Conservation (phyloP, 2,797 vertebrate species). For the Trachurus trachurus region DNA sequence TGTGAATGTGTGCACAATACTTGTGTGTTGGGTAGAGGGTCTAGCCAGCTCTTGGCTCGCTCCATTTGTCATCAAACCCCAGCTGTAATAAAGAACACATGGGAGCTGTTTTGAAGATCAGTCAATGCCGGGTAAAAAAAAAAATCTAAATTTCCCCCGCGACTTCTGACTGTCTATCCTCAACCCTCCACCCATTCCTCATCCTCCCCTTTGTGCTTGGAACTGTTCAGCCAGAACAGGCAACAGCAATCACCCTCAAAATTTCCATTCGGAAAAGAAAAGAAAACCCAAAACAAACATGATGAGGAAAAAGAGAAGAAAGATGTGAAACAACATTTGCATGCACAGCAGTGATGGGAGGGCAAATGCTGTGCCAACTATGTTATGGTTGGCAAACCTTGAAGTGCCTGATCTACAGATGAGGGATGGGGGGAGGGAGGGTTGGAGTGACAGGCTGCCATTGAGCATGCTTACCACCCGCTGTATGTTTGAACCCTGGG, state of each 20-base stretch:
- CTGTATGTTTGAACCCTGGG: slow-evolving; percentile 80
- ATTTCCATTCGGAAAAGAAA: slow-evolving; percentile 86
- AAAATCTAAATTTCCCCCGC: slow-evolving; percentile 57
- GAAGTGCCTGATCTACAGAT: slow-evolving; percentile 79
- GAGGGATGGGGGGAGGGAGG: slow-evolving; percentile 44
- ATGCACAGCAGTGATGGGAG: slow-evolving; percentile 68
- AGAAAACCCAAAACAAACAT: slow-evolving; percentile 83
- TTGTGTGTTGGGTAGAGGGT: slow-evolving; percentile 52
- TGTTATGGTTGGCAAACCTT: slow-evolving; percentile 86
- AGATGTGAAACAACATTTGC: slow-evolving; percentile 75
- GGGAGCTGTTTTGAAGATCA: slow-evolving; percentile 75
- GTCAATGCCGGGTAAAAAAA: slow-evolving; percentile 60
- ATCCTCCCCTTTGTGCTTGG: slow-evolving; percentile 70
- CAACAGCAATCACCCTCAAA: slow-evolving; percentile 84
- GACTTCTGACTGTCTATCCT: slow-evolving; percentile 69
- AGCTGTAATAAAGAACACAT: slow-evolving; percentile 85
- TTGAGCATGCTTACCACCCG: slow-evolving; percentile 75
- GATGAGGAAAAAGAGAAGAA: slow-evolving; percentile 74
- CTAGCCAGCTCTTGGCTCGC: slow-evolving; percentile 75
- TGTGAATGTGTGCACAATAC: slow-evolving; percentile 5
- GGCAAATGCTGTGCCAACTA: slow-evolving; percentile 75
- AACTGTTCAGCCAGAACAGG: slow-evolving; percentile 82
- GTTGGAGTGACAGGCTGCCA: slow-evolving; percentile 67
- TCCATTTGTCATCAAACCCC: slow-evolving; percentile 85
- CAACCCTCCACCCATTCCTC: slow-evolving; percentile 56